A percentile compares a stretch with the other conserved stretches of the same genome.
Conservation (phyloP, 2,888 invertebrate species). For the Drosophila greeni region DNA sequence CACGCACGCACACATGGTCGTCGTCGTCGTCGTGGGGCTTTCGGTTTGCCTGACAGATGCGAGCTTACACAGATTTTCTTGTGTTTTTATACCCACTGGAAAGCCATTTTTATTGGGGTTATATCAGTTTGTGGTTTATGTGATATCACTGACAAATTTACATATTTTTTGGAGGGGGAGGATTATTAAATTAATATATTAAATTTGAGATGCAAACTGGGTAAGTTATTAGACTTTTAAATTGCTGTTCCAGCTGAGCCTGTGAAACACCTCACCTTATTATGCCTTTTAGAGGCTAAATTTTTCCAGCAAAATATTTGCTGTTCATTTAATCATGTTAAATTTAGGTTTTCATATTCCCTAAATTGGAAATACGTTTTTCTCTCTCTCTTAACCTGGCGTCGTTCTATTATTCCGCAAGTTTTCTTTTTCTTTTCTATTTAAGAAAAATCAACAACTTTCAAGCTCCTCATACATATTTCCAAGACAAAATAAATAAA, state of each 20-base stretch:
- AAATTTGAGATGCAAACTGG: neutral
- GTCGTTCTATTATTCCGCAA: no score
- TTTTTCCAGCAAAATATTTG: neutral
- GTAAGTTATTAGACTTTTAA: neutral
- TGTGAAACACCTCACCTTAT: neutral
- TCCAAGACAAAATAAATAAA: constrained; percentile 1
- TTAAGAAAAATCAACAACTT: constrained; percentile 4
- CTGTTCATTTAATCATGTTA: neutral
- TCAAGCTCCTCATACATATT: neutral
- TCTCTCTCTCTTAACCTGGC: neutral
- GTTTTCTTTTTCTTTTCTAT: neutral
- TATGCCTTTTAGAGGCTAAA: neutral
- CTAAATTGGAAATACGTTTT: no score
- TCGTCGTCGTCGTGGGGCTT: constrained; percentile 47
- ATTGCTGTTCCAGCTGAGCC: neutral
- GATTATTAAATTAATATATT: neutral
- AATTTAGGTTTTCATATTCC: neutral
- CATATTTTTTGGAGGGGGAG: neutral
- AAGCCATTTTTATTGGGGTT: neutral
- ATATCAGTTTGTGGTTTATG: neutral
- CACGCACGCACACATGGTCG: constrained; percentile 19
- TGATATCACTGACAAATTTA: neutral
- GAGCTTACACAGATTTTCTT: constrained; percentile 68
- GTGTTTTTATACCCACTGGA: constrained; percentile 31
- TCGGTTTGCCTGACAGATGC: constrained; percentile 71